Conservation (phyloP, 2,888 invertebrate genomes). For the Acrobasis repandana region DNA sequence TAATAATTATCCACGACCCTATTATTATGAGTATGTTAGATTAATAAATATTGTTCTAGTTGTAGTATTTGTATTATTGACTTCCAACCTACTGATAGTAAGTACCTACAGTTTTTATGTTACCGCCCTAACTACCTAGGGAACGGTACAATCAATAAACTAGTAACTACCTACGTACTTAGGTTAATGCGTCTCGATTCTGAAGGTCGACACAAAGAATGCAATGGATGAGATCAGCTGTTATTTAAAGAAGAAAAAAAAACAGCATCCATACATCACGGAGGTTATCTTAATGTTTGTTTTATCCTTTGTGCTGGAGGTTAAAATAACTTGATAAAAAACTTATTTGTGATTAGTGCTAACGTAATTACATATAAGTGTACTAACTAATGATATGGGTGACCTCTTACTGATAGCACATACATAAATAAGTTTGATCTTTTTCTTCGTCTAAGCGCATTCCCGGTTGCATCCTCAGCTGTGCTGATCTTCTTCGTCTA, state of each 20-base stretch:
- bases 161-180: neutral
- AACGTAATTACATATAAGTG: neutral
- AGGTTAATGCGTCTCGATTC: neutral
- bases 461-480: no score
- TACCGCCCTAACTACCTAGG: no score
- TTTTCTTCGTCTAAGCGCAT: no score
- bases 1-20: no score
- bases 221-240: conserved; percentile 1
- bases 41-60: no score
- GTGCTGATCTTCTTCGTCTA: no score
- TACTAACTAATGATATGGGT: neutral
- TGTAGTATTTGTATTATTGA: no score
- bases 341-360: neutral
- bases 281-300: conserved; percentile 14
- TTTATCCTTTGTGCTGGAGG: conserved; percentile 7
- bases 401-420: neutral
- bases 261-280: conserved; percentile 2
- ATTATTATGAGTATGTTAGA: no score
- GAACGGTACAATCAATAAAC: no score
- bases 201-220: no score
- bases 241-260: conserved; percentile 7
- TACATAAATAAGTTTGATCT: neutral
- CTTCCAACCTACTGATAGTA: no score
- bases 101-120: no score
- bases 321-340: conserved; percentile 11